phyloP scores from a whole-genome alignment of 2,113 vertebrate species.

The Alligator sinensis region DNA sequence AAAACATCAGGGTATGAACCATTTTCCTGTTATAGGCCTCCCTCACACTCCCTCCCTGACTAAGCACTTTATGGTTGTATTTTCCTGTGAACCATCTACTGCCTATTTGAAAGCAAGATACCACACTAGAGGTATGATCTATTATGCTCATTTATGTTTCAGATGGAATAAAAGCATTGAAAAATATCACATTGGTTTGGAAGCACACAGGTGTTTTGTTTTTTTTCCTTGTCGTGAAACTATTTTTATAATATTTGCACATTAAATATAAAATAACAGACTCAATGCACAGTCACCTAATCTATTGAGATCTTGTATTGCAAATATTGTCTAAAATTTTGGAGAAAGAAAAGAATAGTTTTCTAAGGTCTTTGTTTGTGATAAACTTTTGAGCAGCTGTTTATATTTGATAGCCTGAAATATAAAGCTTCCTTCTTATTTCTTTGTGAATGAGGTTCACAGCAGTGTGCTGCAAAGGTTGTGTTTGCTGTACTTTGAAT shows the following conservation, averaged over 20 bases:
- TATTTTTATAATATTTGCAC: background rate
- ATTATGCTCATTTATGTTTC: background rate
- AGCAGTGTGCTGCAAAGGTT: background rate
- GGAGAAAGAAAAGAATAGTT: background rate
- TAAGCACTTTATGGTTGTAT: rapidly evolving
- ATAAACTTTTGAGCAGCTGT: background rate
- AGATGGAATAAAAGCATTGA: background rate
- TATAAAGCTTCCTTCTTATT: background rate
- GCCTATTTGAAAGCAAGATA: background rate
- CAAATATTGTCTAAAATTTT: background rate
- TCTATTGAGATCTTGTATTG: background rate
- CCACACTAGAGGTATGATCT: background rate
- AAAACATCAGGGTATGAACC: background rate
- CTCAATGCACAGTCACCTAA: background rate
- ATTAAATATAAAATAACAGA: background rate
- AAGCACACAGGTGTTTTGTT: rapidly evolving
- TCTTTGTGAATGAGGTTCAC: conserved; percentile 8
- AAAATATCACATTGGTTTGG: background rate
- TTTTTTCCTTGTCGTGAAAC: background rate
- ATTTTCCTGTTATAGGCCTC: background rate
- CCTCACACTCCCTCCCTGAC: background rate
- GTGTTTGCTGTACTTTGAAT: background rate
- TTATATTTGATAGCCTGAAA: background rate
- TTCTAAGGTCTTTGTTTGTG: conserved; percentile 2
- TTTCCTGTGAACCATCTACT: background rate